These are phyloP conservation scores for Pterocles gutturalis DNA, from an alignment of 2,113 vertebrate genomes.

Conservation along the genomic window DNA sequence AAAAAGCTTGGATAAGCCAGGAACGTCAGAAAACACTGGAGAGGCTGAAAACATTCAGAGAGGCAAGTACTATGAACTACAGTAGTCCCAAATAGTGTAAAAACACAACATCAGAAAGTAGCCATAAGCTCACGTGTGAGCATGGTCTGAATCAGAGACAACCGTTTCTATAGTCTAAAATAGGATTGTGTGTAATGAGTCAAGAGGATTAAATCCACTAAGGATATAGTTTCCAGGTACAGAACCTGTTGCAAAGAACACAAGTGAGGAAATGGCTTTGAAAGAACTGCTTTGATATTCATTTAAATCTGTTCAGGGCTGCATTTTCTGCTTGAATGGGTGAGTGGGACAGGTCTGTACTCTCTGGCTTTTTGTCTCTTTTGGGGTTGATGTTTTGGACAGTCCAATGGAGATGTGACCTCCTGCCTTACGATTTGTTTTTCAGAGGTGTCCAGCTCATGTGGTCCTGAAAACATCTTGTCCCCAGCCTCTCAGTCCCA, in stretches of 20 bases:
- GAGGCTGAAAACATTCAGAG: conserved; percentile 89
- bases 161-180: neutral
- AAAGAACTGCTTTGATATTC: neutral
- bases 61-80: conserved; percentile 77
- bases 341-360: neutral
- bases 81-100: neutral
- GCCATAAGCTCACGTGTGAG: neutral
- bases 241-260: neutral
- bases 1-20: conserved; percentile 89
- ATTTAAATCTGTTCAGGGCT: neutral
- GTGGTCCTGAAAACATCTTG: conserved; percentile 78
- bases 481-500: conserved; percentile 43
- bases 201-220: neutral
- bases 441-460: conserved; percentile 83
- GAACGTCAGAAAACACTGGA: conserved; percentile 93
- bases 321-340: neutral
- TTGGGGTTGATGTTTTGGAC: neutral
- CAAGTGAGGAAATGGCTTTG: neutral
- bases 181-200: neutral
- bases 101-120: neutral
- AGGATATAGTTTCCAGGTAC: neutral
- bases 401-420: neutral
- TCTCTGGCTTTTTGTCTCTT: neutral
- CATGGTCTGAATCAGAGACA: neutral
- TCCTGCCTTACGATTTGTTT: neutral